Evolutionary conservation across 2,888 invertebrate genomes (phyloP).

Genomic region (Strigamia transsilvanica): DNA sequence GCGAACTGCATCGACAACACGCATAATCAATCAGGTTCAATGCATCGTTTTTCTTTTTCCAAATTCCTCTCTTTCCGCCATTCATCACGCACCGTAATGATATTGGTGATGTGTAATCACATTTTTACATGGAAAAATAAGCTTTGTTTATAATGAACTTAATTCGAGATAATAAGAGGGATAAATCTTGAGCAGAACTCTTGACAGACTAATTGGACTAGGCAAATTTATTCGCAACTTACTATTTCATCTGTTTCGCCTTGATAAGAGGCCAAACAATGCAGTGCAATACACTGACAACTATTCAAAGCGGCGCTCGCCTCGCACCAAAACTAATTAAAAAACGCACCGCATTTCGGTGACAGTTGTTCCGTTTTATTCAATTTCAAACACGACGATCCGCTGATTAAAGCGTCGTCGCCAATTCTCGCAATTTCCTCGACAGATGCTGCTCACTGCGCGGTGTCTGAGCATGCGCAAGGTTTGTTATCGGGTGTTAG

Average conservation of each 20-base stretch:
- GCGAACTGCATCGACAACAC: not conserved
- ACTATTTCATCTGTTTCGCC: conserved; percentile 35
- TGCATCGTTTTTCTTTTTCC: not conserved
- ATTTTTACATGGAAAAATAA: conserved; percentile 40
- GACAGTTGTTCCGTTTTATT: not conserved
- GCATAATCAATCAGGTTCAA: conserved; percentile 8
- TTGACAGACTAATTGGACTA: conserved; percentile 39
- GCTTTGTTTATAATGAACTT: conserved; percentile 40
- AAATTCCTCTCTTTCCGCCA: not conserved
- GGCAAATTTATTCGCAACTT: conserved; percentile 19
- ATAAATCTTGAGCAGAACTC: conserved; percentile 13
- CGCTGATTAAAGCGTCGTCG: too few relatives aligned
- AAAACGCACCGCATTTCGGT: not conserved
- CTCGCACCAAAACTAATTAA: not conserved
- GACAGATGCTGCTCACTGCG: too few relatives aligned
- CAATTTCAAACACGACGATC: too few relatives aligned
- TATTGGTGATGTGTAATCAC: conserved; percentile 36
- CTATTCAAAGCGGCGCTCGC: not conserved
- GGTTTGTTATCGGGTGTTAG: too few relatives aligned
- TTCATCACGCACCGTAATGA: not conserved
- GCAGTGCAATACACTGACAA: not conserved
- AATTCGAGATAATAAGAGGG: conserved; percentile 38
- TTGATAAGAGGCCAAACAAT: conserved; percentile 20
- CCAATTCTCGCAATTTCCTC: too few relatives aligned
- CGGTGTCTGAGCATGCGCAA: too few relatives aligned